Conservation (phyloP, 2,113 vertebrate species). For the Corythoichthys intestinalis region DNA sequence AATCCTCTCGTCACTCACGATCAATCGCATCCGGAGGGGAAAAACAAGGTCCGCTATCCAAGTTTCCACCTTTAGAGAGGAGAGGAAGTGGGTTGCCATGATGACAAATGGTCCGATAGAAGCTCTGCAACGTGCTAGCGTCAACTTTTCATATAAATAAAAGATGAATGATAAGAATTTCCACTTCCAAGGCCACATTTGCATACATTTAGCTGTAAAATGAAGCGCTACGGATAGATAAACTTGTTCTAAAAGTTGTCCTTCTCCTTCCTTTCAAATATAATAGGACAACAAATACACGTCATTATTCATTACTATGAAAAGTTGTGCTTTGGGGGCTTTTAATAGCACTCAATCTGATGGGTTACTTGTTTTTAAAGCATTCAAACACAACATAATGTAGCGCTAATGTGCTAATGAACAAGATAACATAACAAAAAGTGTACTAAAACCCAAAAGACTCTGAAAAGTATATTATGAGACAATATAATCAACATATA, state of each 20-base stretch:
- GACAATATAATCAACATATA: neutral
- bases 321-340: neutral
- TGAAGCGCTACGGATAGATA: neutral
- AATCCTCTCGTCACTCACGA: neutral
- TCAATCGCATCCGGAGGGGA: neutral
- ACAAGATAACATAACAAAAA: neutral
- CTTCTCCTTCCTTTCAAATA: neutral
- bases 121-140: neutral
- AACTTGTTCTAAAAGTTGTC: neutral
- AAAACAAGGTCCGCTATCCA: neutral
- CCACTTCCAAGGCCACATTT: neutral
- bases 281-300: neutral
- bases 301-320: neutral
- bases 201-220: neutral
- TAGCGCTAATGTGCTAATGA: neutral
- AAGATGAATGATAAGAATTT: neutral
- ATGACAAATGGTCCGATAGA: neutral
- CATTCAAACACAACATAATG: neutral
- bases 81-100: neutral
- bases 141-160: neutral
- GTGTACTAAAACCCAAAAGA: neutral
- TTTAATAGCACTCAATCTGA: neutral
- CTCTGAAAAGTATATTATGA: neutral
- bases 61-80: neutral
- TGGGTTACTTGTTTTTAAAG: neutral